A percentile compares a stretch with the other conserved stretches of the same genome.
Evolutionary conservation across 2,888 invertebrate genomes (phyloP).

Genomic region (Branchipolynoe longqiensis): DNA sequence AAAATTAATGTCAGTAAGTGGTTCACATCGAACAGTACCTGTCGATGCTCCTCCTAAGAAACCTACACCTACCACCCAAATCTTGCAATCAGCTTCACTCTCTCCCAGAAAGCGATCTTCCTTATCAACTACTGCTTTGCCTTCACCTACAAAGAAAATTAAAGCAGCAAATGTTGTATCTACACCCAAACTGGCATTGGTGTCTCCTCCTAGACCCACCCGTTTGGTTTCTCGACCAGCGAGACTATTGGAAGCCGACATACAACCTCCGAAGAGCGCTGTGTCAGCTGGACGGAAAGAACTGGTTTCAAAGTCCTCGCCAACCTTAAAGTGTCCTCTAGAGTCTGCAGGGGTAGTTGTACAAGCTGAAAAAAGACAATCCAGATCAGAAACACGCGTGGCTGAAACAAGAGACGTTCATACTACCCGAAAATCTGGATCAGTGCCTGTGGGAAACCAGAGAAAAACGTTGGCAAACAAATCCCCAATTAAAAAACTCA

Average conservation of each 20-base stretch:
- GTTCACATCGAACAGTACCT: too few species aligned
- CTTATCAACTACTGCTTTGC: neutral
- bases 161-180: neutral
- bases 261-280: neutral
- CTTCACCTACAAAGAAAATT: constrained; percentile 11
- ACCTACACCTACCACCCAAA: neutral
- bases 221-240: constrained; percentile 9
- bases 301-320: neutral
- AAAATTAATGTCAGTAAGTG: too few species aligned
- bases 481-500: neutral
- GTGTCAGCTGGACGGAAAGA: neutral
- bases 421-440: neutral
- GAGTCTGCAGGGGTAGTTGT: neutral
- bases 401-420: neutral
- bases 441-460: neutral
- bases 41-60: neutral
- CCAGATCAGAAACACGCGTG: neutral
- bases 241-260: too few species aligned
- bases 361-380: neutral
- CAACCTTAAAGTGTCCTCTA: neutral
- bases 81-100: neutral
- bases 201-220: neutral
- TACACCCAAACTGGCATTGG: neutral
- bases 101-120: neutral
- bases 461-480: neutral